Conservation (phyloP, 1,140 invertebrate species). For the Parasteatoda tepidariorum region DNA sequence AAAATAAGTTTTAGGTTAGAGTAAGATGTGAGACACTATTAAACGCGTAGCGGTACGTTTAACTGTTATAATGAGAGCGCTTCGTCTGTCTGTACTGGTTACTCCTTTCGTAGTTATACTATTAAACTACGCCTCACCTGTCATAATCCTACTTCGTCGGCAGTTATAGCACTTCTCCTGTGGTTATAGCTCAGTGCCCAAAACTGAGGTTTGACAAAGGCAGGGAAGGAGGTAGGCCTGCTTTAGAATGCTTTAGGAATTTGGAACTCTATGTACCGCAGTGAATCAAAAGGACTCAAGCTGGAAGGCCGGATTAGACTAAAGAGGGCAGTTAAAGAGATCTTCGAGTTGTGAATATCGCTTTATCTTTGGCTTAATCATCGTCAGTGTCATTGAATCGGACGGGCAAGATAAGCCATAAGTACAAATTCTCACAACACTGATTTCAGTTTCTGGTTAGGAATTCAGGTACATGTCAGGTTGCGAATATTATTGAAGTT, state of each 20-base stretch:
- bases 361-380: conserved; percentile 43
- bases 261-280: not conserved
- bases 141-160: not conserved
- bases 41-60: too few species aligned
- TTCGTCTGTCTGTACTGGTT: too few species aligned
- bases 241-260: not conserved
- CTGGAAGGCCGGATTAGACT: conserved; percentile 18
- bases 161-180: not conserved
- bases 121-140: conserved; percentile 3
- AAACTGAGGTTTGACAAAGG: conserved; percentile 19
- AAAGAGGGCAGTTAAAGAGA: conserved; percentile 41
- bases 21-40: too few species aligned
- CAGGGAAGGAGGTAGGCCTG: too few species aligned
- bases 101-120: too few species aligned
- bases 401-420: not conserved
- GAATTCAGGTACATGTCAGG: not conserved
- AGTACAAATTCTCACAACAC: conserved; percentile 12
- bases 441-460: not conserved
- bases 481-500: too few species aligned
- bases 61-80: too few species aligned
- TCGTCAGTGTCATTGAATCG: conserved; percentile 17
- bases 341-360: conserved; percentile 12
- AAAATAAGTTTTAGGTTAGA: too few species aligned
- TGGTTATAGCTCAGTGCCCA: conserved; percentile 17
- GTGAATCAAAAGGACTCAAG: conserved; percentile 34